phyloP scores from a whole-genome alignment of 2,797 vertebrate species.

The Melanogrammus aeglefinus region DNA sequence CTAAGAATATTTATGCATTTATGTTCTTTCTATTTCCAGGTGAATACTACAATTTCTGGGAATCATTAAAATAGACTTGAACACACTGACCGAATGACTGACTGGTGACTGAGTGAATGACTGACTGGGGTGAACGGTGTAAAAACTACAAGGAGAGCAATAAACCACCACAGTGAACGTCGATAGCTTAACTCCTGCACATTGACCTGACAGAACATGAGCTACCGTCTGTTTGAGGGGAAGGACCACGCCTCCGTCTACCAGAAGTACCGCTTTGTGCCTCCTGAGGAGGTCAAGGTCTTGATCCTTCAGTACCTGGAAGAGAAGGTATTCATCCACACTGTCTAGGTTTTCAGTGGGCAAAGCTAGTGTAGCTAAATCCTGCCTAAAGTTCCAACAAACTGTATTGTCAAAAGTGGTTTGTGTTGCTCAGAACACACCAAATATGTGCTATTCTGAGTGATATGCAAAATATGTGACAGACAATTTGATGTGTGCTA shows the following conservation, averaged over 20 bases:
- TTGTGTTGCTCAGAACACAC: background rate
- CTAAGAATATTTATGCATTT: background rate
- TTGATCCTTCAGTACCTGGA: slow-evolving; percentile 66
- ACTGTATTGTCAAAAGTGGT: background rate
- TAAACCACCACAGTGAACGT: background rate
- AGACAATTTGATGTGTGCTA: background rate
- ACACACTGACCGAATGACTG: background rate
- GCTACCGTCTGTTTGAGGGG: slow-evolving; percentile 67
- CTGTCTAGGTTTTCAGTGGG: background rate
- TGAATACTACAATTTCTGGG: background rate
- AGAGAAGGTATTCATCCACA: slow-evolving; percentile 53
- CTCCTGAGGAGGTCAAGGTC: slow-evolving; percentile 61
- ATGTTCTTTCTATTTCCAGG: background rate
- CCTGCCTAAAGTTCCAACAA: background rate
- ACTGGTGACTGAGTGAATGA: background rate
- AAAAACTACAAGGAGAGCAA: background rate
- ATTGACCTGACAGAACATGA: slow-evolving; percentile 43
- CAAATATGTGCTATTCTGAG: background rate
- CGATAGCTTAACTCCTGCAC: background rate
- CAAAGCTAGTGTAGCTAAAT: background rate
- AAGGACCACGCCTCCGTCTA: slow-evolving; percentile 72
- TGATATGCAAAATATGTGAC: background rate
- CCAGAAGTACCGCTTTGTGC: slow-evolving; percentile 64
- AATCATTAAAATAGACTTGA: background rate
- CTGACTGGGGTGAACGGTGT: background rate